phyloP scores from a whole-genome alignment of 2,888 invertebrate genomes.

The Stenodema calcarata region DNA sequence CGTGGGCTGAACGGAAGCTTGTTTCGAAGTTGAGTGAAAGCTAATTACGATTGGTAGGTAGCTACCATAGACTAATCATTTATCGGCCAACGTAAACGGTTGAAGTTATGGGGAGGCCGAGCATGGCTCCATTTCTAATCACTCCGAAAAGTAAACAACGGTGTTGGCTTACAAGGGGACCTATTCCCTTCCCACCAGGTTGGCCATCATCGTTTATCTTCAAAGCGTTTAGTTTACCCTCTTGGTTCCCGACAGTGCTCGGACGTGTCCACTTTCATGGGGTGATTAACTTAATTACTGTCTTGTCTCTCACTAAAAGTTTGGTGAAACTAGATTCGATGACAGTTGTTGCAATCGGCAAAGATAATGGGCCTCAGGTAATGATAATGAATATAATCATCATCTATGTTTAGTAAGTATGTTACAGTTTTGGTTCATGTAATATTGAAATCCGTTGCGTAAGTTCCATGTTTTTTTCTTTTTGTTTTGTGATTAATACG shows the following conservation, averaged over 20 bases:
- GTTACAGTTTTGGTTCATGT: too few relatives aligned
- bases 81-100: background rate
- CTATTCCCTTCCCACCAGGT: background rate
- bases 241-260: background rate
- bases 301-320: too few relatives aligned
- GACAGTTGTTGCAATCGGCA: too few relatives aligned
- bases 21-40: background rate
- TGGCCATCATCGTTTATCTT: background rate
- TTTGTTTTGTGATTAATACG: too few relatives aligned
- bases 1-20: background rate
- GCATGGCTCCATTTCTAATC: background rate
- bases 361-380: too few relatives aligned
- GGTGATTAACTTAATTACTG: background rate
- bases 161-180: background rate
- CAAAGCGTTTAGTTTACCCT: background rate
- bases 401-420: too few relatives aligned
- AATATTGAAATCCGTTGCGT: too few relatives aligned
- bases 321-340: too few relatives aligned
- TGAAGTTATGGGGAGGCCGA: background rate
- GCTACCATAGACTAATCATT: background rate
- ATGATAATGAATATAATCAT: too few relatives aligned
- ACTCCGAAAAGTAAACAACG: background rate
- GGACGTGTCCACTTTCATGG: background rate
- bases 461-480: too few relatives aligned
- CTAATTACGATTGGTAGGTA: background rate